Conservation (phyloP, 2,888 invertebrate species). For the Euspilapteryx auroguttella region DNA sequence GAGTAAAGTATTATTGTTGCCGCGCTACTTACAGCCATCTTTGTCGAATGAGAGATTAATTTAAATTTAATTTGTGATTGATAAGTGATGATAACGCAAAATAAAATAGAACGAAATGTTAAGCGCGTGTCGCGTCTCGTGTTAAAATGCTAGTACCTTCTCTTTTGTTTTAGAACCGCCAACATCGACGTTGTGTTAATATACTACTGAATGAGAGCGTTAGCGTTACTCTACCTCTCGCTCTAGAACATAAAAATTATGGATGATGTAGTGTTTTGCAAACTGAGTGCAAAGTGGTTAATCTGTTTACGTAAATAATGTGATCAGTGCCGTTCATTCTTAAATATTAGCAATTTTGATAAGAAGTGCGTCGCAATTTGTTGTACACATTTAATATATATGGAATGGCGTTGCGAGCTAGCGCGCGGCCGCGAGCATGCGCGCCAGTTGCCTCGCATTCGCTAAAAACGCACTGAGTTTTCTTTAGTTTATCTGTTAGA, state of each 20-base stretch:
- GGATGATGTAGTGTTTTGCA: conserved; percentile 50
- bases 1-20: conserved; percentile 60
- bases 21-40: conserved; percentile 57
- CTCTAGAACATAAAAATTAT: conserved; percentile 56
- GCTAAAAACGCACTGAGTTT: conserved; percentile 57
- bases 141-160: too few species aligned
- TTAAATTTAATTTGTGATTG: conserved; percentile 33
- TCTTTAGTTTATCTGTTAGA: conserved; percentile 54
- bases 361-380: conserved; percentile 56
- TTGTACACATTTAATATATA: conserved; percentile 55
- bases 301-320: conserved; percentile 42
- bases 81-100: conserved; percentile 35
- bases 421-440: conserved; percentile 60
- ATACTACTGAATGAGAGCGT: conserved; percentile 49
- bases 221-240: too few species aligned
- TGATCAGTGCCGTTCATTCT: conserved; percentile 44
- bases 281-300: conserved; percentile 48
- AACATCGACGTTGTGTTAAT: conserved; percentile 31
- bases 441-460: conserved; percentile 53
- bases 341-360: conserved; percentile 36
- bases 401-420: conserved; percentile 55
- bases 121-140: too few species aligned
- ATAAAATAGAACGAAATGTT: conserved; percentile 5
- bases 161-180: conserved; percentile 44
- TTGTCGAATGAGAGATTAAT: conserved; percentile 57